Percentiles rank a stretch among this genome's conserved stretches.
Conservation (phyloP, 2,113 vertebrate genomes). For the Pitta sordida region DNA sequence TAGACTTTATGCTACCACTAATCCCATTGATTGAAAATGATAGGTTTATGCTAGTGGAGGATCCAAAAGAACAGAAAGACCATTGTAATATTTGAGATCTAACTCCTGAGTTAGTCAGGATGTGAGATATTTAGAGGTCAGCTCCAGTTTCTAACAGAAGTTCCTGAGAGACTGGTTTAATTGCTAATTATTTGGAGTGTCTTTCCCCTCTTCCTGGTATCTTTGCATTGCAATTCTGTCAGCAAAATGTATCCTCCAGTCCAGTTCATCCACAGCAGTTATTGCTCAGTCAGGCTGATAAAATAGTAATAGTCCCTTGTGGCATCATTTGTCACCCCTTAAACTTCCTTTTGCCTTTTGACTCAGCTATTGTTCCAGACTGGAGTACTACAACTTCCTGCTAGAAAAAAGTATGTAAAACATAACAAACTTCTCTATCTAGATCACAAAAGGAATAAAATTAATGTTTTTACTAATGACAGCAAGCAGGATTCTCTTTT, state of each 20-base stretch:
- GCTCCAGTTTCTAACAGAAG: neutral
- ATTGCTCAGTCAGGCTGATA: neutral
- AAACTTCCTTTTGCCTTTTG: neutral
- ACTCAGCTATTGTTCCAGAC: neutral
- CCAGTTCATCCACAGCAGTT: neutral
- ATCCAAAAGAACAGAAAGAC: neutral
- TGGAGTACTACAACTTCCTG: neutral
- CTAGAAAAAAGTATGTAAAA: neutral
- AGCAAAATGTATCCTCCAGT: neutral
- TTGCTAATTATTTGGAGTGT: neutral
- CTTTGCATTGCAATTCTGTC: conserved; percentile 8
- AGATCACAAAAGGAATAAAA: neutral
- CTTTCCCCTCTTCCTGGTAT: neutral
- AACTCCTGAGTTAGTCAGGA: neutral
- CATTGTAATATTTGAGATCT: neutral
- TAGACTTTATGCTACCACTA: neutral
- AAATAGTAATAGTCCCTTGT: neutral
- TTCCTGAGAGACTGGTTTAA: neutral
- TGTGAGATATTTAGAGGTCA: neutral
- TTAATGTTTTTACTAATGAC: neutral
- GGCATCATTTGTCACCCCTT: neutral
- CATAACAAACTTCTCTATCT: neutral
- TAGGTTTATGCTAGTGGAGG: neutral
- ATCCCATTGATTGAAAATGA: neutral
- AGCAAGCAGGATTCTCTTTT: neutral